Evolutionary conservation across 2,888 invertebrate species (phyloP), one percentile per base, ranked within the genome.

Genomic region (Metopia argyrocephala): DNA sequence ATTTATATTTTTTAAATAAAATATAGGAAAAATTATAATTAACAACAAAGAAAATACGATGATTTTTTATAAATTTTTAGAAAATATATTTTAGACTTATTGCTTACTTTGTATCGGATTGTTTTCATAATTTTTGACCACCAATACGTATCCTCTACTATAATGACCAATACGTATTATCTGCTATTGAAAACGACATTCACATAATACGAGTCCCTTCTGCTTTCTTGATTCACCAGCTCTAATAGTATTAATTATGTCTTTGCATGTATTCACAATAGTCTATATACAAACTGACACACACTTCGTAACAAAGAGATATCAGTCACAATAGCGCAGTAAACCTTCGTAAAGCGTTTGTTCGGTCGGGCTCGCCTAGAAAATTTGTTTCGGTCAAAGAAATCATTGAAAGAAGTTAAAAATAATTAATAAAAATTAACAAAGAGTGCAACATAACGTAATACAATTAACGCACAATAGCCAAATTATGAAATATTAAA

Each of bases 351-450:
- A 80, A 73, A 80, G 80, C 81, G 78, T 78, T 81, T 75, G 74
- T 73, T 80, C 78, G 74, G 69, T 81, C 80, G 80, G 78, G 78
- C 79, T 79, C 79, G 79, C 81, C 74, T 81, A 81, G 78, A 81
- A 81, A 81, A 81, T 78, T 78, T 75, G 78, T 81, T 81, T 81
- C 81, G 81, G 73, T 81, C 25, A 54, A 69, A 70, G 65, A 70
- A 66, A 81, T 74, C 45, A 62, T 52, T 59, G 74, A 75, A 56
- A 65, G n/a, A 74, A 78, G 74, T 78, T 59, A 9, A 74, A 75
- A 81, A 81, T 81, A 81, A 54, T 81, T 81, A 81, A 70, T 81
- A 81, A 81, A 81, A 81, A 66, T 57, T 62, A 21, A 45, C 45
- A 66, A 27, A 78, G 74, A 74, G 65, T 78, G 59, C 56, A 70